These are phyloP conservation scores for Sakesphorus luctuosus DNA, from an alignment of 2,113 vertebrate genomes.

Conservation along the genomic window DNA sequence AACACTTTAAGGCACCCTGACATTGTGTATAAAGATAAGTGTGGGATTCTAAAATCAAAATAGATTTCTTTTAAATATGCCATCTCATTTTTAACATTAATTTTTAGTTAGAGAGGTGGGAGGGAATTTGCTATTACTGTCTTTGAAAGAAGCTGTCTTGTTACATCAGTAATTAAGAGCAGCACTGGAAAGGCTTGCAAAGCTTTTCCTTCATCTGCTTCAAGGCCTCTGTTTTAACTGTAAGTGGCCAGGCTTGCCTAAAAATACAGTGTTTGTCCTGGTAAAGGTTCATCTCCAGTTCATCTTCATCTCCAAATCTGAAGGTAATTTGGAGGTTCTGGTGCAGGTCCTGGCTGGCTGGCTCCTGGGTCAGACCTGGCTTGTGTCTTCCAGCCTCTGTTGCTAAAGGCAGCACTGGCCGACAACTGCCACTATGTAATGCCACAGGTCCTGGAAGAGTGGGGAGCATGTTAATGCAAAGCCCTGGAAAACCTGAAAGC, in stretches of 20 bases:
- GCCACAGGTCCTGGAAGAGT: not conserved
- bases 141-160: constrained; percentile 31
- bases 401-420: not conserved
- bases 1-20: not conserved
- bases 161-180: not conserved
- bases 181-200: not conserved
- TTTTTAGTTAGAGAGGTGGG: constrained; percentile 33
- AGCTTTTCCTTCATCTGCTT: not conserved
- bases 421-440: rapidly evolving
- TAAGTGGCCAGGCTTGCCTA: not conserved
- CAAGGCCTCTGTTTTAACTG: not conserved
- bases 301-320: no score
- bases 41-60: constrained; percentile 43
- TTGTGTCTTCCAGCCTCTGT: not conserved
- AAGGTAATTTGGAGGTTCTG: not conserved
- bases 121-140: constrained; percentile 18
- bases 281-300: not conserved
- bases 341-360: not conserved
- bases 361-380: not conserved
- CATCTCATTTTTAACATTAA: constrained; percentile 18
- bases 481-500: not conserved
- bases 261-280: not conserved
- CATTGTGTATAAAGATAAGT: not conserved
- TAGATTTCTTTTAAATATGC: constrained; percentile 26
- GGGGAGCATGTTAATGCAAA: not conserved